Conservation (phyloP, 1,140 invertebrate genomes). For the Tetragnatha versicolor region DNA sequence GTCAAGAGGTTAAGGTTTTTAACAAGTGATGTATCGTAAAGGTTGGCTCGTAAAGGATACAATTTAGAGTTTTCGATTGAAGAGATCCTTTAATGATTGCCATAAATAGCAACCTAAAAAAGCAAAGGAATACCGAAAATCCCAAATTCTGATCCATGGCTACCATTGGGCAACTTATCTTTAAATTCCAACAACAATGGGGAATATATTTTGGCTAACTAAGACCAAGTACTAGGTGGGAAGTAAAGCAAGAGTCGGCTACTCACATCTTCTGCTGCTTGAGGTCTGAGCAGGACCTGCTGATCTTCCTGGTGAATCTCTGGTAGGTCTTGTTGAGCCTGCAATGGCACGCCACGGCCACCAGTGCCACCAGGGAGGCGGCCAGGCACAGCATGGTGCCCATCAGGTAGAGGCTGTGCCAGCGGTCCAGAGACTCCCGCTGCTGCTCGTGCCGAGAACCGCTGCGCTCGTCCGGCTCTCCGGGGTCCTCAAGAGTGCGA, state of each 20-base stretch:
- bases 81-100: too few species aligned
- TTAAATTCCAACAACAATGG: too few species aligned
- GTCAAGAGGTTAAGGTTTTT: too few species aligned
- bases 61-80: too few species aligned
- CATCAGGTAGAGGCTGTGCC: slow-evolving; percentile 77
- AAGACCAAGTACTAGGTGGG: too few species aligned
- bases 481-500: slow-evolving; percentile 42
- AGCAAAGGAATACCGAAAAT: too few species aligned
- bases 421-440: slow-evolving; percentile 65
- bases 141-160: too few species aligned
- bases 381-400: slow-evolving; percentile 75
- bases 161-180: too few species aligned
- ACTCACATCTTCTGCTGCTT: slow-evolving; percentile 57
- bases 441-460: background rate
- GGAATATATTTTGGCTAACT: too few species aligned
- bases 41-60: too few species aligned
- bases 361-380: slow-evolving; percentile 73
- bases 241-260: background rate
- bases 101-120: too few species aligned
- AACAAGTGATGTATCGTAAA: too few species aligned
- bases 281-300: slow-evolving; percentile 52
- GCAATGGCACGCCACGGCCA: slow-evolving; percentile 75
- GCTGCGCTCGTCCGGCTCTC: slow-evolving; percentile 20
- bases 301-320: slow-evolving; percentile 61
- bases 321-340: slow-evolving; percentile 75